Percentiles rank a stretch among this genome's conserved stretches.
These are phyloP conservation scores for Gobiocypris rarus DNA, from an alignment of 2,113 vertebrate species.

Conservation along the genomic window DNA sequence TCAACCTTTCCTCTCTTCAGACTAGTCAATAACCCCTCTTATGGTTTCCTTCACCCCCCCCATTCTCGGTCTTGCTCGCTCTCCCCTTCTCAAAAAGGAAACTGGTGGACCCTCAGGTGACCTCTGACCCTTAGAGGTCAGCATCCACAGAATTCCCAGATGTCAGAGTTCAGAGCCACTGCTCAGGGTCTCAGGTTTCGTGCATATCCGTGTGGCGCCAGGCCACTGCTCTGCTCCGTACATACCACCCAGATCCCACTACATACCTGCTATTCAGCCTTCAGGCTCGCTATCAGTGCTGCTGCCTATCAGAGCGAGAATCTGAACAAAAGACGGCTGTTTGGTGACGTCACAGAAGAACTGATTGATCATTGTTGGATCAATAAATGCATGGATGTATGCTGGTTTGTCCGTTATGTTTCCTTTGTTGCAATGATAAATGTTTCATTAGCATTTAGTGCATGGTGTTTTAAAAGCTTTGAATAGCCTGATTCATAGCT, in stretches of 20 bases:
- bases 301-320: not conserved
- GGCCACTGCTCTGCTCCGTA: slow-evolving; percentile 48
- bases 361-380: slow-evolving; percentile 19
- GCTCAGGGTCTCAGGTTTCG: slow-evolving; percentile 80
- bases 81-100: slow-evolving; percentile 79
- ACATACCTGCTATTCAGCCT: slow-evolving; percentile 71
- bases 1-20: slow-evolving; percentile 48
- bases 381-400: not conserved
- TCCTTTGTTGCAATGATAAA: not conserved
- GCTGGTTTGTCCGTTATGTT: not conserved
- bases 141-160: slow-evolving; percentile 85
- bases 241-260: slow-evolving; percentile 63
- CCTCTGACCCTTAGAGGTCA: slow-evolving; percentile 83
- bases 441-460: not conserved
- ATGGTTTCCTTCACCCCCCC: not conserved
- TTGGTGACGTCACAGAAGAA: slow-evolving; percentile 18
- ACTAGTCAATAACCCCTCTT: slow-evolving; percentile 10
- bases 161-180: slow-evolving; percentile 84
- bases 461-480: not conserved
- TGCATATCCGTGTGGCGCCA: slow-evolving; percentile 82
- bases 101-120: slow-evolving; percentile 77
- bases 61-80: slow-evolving; percentile 4
- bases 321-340: slow-evolving; percentile 1
- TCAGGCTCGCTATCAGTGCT: not conserved
- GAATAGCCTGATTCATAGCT: not conserved